phyloP scores from a whole-genome alignment of 2,888 invertebrate genomes.

The Agrenia bidenticulata region DNA sequence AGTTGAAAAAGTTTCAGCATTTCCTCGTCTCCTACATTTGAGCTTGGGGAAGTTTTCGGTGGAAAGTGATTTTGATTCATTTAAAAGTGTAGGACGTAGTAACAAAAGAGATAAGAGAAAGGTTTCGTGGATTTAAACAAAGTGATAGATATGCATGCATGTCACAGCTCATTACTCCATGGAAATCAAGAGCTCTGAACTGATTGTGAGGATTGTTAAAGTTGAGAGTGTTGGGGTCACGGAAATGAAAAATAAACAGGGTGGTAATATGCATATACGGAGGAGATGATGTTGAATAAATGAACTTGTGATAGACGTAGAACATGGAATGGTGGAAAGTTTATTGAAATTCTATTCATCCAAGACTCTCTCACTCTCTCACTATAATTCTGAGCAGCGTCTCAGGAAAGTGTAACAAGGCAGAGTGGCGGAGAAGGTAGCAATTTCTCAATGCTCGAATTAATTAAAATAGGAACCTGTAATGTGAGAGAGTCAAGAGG shows the following conservation, averaged over 20 bases:
- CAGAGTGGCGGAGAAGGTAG: constrained; percentile 28
- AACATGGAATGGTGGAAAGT: constrained; percentile 1
- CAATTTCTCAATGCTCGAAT: constrained; percentile 49
- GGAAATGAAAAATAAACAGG: too few relatives aligned
- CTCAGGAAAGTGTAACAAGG: not conserved
- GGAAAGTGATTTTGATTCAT: too few relatives aligned
- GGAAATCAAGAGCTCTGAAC: too few relatives aligned
- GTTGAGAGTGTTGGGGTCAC: not conserved
- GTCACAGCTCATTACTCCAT: constrained; percentile 12
- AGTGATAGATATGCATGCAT: constrained; percentile 17
- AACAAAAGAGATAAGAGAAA: too few relatives aligned
- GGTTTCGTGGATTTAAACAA: not conserved
- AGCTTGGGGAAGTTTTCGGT: too few relatives aligned
- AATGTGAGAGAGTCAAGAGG: constrained; percentile 26
- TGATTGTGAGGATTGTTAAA: too few relatives aligned
- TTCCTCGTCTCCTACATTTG: too few relatives aligned
- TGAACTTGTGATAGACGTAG: not conserved
- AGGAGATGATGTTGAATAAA: constrained; percentile 5
- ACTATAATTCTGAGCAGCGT: not conserved
- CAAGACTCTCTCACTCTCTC: not conserved
- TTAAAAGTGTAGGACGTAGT: too few relatives aligned
- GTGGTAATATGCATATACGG: not conserved
- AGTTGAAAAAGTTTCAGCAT: too few relatives aligned
- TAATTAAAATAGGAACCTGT: constrained; percentile 48
- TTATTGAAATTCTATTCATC: constrained; percentile 8